These are phyloP conservation scores for Scaptodrosophila latifasciaeformis DNA, from an alignment of 2,888 invertebrate genomes.

Conservation along the genomic window DNA sequence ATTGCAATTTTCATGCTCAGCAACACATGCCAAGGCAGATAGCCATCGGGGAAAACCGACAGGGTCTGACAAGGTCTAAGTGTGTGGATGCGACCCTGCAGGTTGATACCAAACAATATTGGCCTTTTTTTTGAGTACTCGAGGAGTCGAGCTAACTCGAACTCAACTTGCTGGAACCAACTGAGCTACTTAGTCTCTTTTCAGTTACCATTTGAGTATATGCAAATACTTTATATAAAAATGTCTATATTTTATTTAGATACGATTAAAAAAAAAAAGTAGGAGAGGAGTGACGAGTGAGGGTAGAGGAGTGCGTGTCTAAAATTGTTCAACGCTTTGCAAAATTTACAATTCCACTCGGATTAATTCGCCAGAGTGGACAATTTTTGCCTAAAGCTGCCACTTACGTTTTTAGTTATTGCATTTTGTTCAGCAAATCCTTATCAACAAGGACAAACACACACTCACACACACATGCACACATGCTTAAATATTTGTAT, in stretches of 20 bases:
- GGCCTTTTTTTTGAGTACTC: too few relatives aligned
- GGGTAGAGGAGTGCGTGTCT: not conserved
- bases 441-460: too few relatives aligned
- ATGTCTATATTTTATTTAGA: not conserved
- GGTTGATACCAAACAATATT: too few relatives aligned
- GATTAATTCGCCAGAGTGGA: slow-evolving; percentile 4
- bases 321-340: not conserved
- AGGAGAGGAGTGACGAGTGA: not conserved
- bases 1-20: slow-evolving; percentile 54
- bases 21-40: slow-evolving; percentile 31
- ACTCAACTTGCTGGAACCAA: slow-evolving; percentile 3
- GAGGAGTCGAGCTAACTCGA: too few relatives aligned
- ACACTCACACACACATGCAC: not conserved
- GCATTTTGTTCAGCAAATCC: not conserved
- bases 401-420: not conserved
- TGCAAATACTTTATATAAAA: not conserved
- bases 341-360: not conserved
- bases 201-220: not conserved
- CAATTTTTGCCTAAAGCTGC: not conserved
- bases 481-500: not conserved
- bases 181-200: not conserved
- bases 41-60: too few relatives aligned
- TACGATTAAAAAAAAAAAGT: not conserved
- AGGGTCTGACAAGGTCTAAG: not conserved
- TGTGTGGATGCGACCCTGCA: not conserved